Base-by-base conservation (phyloP, 2,888 invertebrate genomes). In the Noctua pronuba region DNA sequence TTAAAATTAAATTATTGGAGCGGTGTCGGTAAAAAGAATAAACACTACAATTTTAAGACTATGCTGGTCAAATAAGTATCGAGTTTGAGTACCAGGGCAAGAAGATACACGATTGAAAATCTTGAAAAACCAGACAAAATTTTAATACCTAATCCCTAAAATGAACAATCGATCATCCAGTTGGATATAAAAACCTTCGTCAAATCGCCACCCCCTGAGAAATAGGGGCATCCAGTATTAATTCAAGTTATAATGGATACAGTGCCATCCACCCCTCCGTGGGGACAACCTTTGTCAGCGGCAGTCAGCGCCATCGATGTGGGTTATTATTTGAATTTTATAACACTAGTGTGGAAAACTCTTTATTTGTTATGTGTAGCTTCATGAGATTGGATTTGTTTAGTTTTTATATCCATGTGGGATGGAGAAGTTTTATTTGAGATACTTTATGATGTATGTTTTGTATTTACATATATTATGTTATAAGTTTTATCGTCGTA, bases 231-330 rank as follows among this genome's bases (percentile, higher is more conserved):
- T 80, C 88, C 77, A 79, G 90, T 92, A 93, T 94, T 94, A 93
- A 94, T 94, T 93, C 93, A 94, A 95, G 92, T 94, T 95, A 94
- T 94, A 94, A 94, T 94, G 93, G 94, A 92, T 92, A 93, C 91
- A 88, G 91, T 86, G 90, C 86, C 84, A 75, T 72, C 46, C 83
- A 88, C 88, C 83, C 81, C 86, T 92, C 93, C 88, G 88, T 5
- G 80, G 90, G 92, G 92, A 89, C 79, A 31, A 86, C 94, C 94
- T 92, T 91, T 93, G 93, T 94, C 93, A 93, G 90, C 92, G 91
- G 77, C 84, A 87, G 93, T 94, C 93, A 93, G 90, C 93, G 92
- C 78, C 84, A 88, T 89, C 93, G 92, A 93, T 92, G 91, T 91
- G 90, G 91, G 91, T 88, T 91, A 91, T 91, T 89, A 93, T 94